These are phyloP conservation scores for Clarias fuscus DNA, from an alignment of 2,797 vertebrate genomes.

Conservation along the genomic window DNA sequence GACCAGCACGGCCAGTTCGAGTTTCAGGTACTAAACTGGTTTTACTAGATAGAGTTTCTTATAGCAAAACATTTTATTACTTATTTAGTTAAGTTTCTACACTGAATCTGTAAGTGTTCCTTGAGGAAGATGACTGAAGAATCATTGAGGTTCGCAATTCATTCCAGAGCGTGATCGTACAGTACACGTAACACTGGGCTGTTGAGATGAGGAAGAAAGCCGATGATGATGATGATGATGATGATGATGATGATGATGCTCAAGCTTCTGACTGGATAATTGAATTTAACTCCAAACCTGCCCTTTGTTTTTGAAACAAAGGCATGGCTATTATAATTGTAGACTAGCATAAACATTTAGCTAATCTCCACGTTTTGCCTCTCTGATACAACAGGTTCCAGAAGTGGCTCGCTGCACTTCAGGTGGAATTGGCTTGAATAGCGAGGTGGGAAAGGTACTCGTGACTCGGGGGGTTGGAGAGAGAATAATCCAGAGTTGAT, in stretches of 20 bases:
- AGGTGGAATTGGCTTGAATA: neutral
- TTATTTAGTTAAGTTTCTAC: neutral
- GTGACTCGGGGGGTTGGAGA: neutral
- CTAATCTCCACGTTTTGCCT: neutral
- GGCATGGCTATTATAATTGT: neutral
- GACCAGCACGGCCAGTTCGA: neutral
- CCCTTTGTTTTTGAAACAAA: neutral
- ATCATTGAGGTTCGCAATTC: neutral
- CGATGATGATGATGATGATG: neutral
- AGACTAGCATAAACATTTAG: neutral
- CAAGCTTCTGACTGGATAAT: neutral
- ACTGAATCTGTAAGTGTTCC: neutral
- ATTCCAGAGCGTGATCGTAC: neutral
- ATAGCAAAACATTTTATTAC: neutral
- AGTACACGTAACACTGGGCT: neutral
- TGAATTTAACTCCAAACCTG: neutral
- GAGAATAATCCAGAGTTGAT: constrained; percentile 50
- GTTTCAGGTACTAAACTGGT: neutral
- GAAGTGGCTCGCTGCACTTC: no score
- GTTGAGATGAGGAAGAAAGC: neutral
- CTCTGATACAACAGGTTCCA: neutral
- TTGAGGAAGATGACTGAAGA: neutral
- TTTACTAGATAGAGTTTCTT: neutral
- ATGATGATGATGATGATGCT: neutral
- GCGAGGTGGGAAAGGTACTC: neutral